A percentile compares a stretch with the other conserved stretches of the same genome.
These are phyloP conservation scores for Conchocele bisecta DNA, from an alignment of 2,888 invertebrate species.

Conservation along the genomic window DNA sequence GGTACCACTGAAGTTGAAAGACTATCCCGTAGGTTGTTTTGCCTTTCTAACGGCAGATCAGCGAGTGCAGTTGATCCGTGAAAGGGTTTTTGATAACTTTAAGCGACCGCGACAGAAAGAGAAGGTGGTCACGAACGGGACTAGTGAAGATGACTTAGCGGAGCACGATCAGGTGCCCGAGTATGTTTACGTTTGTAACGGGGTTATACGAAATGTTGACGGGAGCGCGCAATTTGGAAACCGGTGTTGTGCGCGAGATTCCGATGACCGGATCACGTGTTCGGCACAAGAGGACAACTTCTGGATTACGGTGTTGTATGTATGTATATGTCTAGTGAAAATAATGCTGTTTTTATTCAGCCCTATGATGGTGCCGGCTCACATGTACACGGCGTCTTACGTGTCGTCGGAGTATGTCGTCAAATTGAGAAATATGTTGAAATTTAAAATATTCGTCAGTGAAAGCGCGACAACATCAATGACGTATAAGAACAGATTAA, in stretches of 20 bases:
- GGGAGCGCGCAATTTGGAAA: conserved; percentile 74
- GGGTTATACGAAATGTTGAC: conserved; percentile 62
- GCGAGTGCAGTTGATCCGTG: conserved; percentile 56
- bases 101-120: conserved; percentile 22
- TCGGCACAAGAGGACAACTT: conserved; percentile 67
- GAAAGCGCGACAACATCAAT: conserved; percentile 68
- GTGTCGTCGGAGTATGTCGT: conserved; percentile 78
- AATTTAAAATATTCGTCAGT: conserved; percentile 73
- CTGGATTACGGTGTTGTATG: conserved; percentile 76
- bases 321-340: conserved; percentile 74
- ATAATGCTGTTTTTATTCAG: conserved; percentile 75
- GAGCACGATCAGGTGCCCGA: conserved; percentile 23
- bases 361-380: conserved; percentile 75
- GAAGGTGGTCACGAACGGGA: not conserved
- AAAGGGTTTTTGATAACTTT: conserved; percentile 67
- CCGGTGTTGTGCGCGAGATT: conserved; percentile 71
- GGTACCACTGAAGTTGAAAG: conserved; percentile 68
- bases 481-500: conserved; percentile 67
- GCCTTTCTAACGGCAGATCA: conserved; percentile 58
- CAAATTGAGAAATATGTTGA: conserved; percentile 70
- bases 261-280: conserved; percentile 64
- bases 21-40: conserved; percentile 77
- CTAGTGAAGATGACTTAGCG: conserved; percentile 21
- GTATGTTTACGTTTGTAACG: conserved; percentile 73
- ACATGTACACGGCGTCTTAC: conserved; percentile 76